These are phyloP conservation scores for Nomada ferruginata DNA, from an alignment of 2,888 invertebrate genomes.

Conservation along the genomic window DNA sequence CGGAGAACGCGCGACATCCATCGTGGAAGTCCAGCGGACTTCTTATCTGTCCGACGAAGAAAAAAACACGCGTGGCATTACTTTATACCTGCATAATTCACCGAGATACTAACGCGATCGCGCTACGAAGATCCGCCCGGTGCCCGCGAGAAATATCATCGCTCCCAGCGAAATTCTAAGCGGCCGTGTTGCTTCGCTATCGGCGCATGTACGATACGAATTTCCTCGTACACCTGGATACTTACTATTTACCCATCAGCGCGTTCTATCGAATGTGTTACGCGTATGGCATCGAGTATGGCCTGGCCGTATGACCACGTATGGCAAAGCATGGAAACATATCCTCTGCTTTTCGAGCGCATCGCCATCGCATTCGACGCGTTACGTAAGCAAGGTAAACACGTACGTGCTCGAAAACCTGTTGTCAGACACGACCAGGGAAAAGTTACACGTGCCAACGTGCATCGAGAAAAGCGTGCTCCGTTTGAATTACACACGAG, in stretches of 20 bases:
- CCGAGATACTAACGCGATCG: slow-evolving; percentile 63
- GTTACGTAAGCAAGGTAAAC: slow-evolving; percentile 71
- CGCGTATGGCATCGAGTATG: too few relatives aligned
- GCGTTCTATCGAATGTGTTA: too few relatives aligned
- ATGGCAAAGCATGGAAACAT: neutral
- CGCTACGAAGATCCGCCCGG: slow-evolving; percentile 35
- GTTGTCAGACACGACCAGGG: slow-evolving; percentile 67
- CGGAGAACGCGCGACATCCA: slow-evolving; percentile 52
- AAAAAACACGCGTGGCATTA: slow-evolving; percentile 41
- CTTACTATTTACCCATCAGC: too few relatives aligned
- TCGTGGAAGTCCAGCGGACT: slow-evolving; percentile 36
- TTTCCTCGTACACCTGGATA: neutral
- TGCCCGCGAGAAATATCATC: slow-evolving; percentile 47
- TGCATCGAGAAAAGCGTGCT: slow-evolving; percentile 57
- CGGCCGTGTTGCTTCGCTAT: slow-evolving; percentile 39
- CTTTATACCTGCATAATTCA: slow-evolving; percentile 60
- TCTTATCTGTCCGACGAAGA: slow-evolving; percentile 42
- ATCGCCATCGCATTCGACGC: slow-evolving; percentile 52
- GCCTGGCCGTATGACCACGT: too few relatives aligned
- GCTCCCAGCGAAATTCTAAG: slow-evolving; percentile 61
- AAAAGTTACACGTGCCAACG: slow-evolving; percentile 65
- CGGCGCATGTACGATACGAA: slow-evolving; percentile 8
- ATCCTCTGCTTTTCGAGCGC: slow-evolving; percentile 5
- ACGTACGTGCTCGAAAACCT: slow-evolving; percentile 72
- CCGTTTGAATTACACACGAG: neutral